Conservation (phyloP, 2,113 vertebrate genomes). For the Cinclus mexicanus region DNA sequence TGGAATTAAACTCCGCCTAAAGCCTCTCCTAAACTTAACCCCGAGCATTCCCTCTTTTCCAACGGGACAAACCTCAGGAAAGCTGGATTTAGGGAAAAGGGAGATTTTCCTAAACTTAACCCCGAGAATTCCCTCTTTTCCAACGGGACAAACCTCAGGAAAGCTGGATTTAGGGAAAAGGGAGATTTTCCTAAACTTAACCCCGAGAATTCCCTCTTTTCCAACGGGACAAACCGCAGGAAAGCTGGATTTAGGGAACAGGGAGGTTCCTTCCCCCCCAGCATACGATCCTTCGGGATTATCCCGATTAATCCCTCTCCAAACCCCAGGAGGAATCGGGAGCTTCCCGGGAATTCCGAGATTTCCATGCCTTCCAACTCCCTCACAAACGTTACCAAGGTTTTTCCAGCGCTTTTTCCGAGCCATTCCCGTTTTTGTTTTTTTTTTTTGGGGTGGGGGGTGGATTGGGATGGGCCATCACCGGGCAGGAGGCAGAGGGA, state of each 20-base stretch:
- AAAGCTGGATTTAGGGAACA: neutral
- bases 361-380: neutral
- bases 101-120: neutral
- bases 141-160: neutral
- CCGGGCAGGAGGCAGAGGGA: conserved; percentile 86
- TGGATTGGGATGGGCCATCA: conserved; percentile 61
- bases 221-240: neutral
- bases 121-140: neutral
- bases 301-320: neutral
- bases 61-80: neutral
- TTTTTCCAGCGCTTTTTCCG: neutral
- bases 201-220: neutral
- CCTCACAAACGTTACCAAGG: neutral
- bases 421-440: neutral
- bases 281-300: neutral
- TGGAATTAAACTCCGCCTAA: neutral
- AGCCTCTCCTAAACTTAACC: neutral
- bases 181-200: neutral
- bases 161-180: neutral
- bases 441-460: neutral
- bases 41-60: neutral
- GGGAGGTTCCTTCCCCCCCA: neutral
- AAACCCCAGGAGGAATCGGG: neutral
- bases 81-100: neutral
- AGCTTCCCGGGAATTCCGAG: neutral